Percentiles rank a stretch among this genome's conserved stretches.
Conservation (phyloP, 2,113 vertebrate genomes). For the Nicator chloris region DNA sequence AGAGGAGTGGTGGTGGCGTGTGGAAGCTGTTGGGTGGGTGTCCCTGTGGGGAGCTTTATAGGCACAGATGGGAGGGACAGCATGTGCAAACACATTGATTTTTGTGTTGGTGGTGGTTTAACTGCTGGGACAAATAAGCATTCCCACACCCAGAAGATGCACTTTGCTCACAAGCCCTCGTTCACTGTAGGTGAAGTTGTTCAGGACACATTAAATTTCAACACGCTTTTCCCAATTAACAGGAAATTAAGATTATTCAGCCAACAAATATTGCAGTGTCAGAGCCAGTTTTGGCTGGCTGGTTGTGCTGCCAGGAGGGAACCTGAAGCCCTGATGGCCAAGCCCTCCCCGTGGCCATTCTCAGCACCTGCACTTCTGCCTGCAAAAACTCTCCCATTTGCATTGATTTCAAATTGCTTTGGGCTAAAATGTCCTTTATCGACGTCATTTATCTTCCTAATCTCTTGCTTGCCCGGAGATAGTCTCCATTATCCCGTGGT, state of each 20-base stretch:
- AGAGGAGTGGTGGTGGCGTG: background rate
- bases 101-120: background rate
- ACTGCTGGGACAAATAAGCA: background rate
- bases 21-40: background rate
- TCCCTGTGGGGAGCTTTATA: background rate
- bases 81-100: background rate
- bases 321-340: background rate
- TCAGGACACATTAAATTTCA: background rate
- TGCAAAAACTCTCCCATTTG: background rate
- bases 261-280: background rate
- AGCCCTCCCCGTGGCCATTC: background rate
- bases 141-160: background rate
- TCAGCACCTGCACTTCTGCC: background rate
- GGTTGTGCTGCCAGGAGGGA: background rate
- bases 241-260: background rate
- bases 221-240: background rate
- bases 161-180: background rate
- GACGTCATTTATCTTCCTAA: background rate
- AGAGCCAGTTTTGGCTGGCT: background rate
- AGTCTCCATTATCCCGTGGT: background rate
- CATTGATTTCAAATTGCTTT: background rate
- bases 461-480: background rate
- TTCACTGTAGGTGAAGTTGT: background rate
- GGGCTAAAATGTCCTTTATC: background rate
- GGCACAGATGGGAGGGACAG: background rate